phyloP scores from a whole-genome alignment of 2,888 invertebrate genomes.

The Leptinotarsa juncta region DNA sequence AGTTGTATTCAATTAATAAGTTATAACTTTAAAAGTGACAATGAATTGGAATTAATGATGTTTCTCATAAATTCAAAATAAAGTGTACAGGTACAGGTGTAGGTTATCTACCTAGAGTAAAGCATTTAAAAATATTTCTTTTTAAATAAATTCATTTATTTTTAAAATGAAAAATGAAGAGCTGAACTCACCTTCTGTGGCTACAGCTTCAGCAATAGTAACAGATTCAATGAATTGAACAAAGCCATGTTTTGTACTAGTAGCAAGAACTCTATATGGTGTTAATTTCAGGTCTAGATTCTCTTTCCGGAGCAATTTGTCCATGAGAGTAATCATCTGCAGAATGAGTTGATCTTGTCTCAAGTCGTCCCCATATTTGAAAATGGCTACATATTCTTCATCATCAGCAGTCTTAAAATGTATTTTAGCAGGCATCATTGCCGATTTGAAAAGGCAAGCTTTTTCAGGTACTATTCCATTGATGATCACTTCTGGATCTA shows the following conservation, averaged over 20 bases:
- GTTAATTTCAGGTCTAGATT: slow-evolving; percentile 96
- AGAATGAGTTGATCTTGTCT: slow-evolving; percentile 97
- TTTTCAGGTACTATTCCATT: slow-evolving; percentile 90
- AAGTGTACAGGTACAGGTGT: background rate
- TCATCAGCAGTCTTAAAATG: slow-evolving; percentile 87
- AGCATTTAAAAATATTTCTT: too few species aligned
- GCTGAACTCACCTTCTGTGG: slow-evolving; percentile 74
- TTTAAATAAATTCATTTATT: too few species aligned
- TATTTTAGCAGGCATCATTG: slow-evolving; percentile 93
- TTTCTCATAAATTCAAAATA: background rate
- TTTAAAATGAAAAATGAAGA: background rate
- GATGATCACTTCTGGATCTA: slow-evolving; percentile 89
- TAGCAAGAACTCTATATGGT: slow-evolving; percentile 95
- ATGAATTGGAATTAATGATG: too few species aligned
- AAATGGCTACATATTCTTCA: slow-evolving; percentile 92
- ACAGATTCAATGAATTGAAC: slow-evolving; percentile 95
- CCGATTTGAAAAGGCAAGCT: slow-evolving; percentile 95
- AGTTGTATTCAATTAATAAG: too few species aligned
- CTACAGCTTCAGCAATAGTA: slow-evolving; percentile 91
- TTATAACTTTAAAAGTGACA: too few species aligned
- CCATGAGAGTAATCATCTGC: slow-evolving; percentile 99
- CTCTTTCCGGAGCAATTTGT: slow-evolving; percentile 91
- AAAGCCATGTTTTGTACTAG: slow-evolving; percentile 95
- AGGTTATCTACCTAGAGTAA: too few species aligned
- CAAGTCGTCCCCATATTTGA: slow-evolving; percentile 97